Conservation (phyloP, 2,113 vertebrate genomes). For the Acanthochromis polyacanthus region DNA sequence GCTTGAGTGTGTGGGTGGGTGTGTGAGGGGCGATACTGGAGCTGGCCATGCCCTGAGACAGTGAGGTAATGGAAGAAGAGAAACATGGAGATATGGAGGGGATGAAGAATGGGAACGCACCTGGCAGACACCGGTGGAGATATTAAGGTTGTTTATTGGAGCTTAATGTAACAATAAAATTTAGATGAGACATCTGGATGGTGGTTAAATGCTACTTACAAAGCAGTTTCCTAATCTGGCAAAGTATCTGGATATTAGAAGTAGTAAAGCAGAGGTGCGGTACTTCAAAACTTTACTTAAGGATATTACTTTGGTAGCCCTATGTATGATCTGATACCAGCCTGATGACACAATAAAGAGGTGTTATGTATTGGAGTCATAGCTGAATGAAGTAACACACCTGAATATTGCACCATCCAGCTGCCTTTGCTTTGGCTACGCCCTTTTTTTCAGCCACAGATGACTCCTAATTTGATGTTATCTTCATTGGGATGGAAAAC, state of each 20-base stretch:
- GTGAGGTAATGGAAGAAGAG: constrained; percentile 71
- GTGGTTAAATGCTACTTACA: not conserved
- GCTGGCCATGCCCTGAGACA: constrained; percentile 54
- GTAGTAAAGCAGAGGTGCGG: too few relatives aligned
- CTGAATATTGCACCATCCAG: not conserved
- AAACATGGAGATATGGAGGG: constrained; percentile 18
- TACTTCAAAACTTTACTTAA: not conserved
- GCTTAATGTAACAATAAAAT: constrained; percentile 19
- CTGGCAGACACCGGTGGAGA: constrained; percentile 24
- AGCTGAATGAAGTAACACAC: constrained; percentile 2
- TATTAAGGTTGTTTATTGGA: constrained; percentile 6
- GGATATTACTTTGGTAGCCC: not conserved
- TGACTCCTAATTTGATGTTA: constrained; percentile 1
- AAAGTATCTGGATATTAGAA: too few relatives aligned
- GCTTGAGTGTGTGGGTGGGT: constrained; percentile 17
- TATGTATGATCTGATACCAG: not conserved
- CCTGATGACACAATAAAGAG: constrained; percentile 17
- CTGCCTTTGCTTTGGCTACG: not conserved
- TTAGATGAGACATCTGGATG: constrained; percentile 7
- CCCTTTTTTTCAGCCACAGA: constrained; percentile 4
- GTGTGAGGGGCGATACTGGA: constrained; percentile 28
- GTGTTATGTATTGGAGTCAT: not conserved
- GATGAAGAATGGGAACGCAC: constrained; percentile 15
- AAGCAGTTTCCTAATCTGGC: too few relatives aligned
- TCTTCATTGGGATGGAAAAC: constrained; percentile 12